Conservation (phyloP, 2,797 vertebrate genomes). For the Ceryle rudis region DNA sequence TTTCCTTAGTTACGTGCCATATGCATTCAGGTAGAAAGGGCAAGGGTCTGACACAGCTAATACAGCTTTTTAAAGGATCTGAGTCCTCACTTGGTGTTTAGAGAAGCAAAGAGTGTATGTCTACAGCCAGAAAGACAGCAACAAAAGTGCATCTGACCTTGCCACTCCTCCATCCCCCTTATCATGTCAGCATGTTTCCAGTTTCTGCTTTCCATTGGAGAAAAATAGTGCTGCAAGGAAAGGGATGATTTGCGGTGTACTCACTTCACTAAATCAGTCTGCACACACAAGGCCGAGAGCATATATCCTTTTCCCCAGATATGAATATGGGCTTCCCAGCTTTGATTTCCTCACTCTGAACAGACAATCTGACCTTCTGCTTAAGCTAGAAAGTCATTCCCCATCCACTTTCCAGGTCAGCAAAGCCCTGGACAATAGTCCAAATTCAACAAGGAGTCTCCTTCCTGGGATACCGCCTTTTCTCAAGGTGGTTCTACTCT, state of each 20-base stretch:
- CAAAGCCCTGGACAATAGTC: background rate
- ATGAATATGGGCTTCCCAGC: background rate
- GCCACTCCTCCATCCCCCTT: background rate
- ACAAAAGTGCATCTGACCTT: background rate
- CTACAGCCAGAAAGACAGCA: background rate
- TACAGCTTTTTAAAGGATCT: conserved; percentile 8
- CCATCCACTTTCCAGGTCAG: background rate
- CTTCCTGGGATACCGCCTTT: background rate
- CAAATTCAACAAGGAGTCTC: background rate
- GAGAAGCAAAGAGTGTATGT: background rate
- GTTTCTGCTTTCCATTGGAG: conserved; percentile 18
- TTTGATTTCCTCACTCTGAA: background rate
- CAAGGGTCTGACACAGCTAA: background rate
- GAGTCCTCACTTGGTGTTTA: background rate
- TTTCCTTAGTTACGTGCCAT: conserved; percentile 55
- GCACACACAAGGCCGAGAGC: background rate
- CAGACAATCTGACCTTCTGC: background rate
- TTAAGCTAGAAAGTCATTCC: background rate
- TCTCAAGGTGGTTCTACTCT: background rate
- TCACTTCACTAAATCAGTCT: background rate
- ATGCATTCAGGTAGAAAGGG: conserved; percentile 8
- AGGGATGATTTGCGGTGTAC: background rate
- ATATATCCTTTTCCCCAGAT: background rate
- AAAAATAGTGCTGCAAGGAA: conserved; percentile 6
- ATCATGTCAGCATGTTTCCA: conserved; percentile 32